Evolutionary conservation across 1,140 invertebrate genomes (phyloP), one percentile per base, ranked within the genome.

Genomic region (Tachypleus tridentatus): DNA sequence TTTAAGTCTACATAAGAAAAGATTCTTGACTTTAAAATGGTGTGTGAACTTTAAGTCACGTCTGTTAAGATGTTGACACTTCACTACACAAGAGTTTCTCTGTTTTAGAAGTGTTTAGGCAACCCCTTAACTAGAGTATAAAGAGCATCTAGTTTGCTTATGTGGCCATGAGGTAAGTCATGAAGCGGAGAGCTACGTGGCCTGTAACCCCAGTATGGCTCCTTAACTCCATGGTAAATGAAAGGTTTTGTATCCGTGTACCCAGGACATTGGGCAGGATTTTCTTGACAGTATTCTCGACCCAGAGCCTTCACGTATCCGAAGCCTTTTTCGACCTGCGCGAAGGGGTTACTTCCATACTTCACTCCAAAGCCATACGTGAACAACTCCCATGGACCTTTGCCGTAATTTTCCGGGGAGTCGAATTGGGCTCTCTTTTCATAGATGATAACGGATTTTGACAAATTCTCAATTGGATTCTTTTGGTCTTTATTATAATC

Each of bases 291-390:
- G n/a, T 64, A 63, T 29, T 69, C 67, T 51, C 67, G 54, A 9
- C 67, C 67, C 9, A 69, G 49, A 8, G 67, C 67, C 29, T 60
- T 10, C 10, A 69, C 66, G 57, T 69, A 69, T 10, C 67, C 67
- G 58, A 63, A 69, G 4, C 67, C 67, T 52, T 53, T 63, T 29
- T 69, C 67, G 49, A 65, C 65, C 4, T 64, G 61, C 56, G 65
- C 63, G 5, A 62, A 62, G 2, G 67, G 67, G 9, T 69, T 66
- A 29, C 2, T 29, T 47, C 67, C 67, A 7, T 65, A 69, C 4
- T 59, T 62, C 4, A 66, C 64, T 6, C 67, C 67, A 57, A 64
- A 63, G 3, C 67, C 67, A 54, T 69, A 69, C 0, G 62, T 66
- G 49, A 65, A 50, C 49, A 65, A 69, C 8, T 63, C 56, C 67